Evolutionary conservation across 92 coral and sea anemone species (phyloP).

Genomic region (Zoanthus gigantus): DNA sequence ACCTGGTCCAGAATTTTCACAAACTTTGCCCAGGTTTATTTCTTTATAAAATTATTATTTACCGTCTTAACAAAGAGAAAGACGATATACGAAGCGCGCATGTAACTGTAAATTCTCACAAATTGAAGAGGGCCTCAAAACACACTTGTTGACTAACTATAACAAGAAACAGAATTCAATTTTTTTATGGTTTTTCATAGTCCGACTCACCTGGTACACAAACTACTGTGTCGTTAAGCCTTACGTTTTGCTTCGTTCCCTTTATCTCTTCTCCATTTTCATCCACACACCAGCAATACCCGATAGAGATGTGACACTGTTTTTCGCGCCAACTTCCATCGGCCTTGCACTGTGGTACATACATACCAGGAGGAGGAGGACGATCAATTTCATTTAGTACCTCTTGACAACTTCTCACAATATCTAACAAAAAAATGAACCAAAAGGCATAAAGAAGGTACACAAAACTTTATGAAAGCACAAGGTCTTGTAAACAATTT

Average conservation of each 20-base stretch:
- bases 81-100: no score
- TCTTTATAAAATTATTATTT: no score
- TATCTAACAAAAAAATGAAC: neutral
- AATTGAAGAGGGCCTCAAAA: no score
- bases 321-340: conserved; percentile 32
- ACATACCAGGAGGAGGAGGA: neutral
- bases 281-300: conserved; percentile 30
- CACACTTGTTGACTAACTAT: no score
- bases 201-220: conserved; percentile 8
- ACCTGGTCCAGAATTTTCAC: no score
- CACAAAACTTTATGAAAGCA: neutral
- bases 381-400: neutral
- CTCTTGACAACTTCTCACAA: conserved; percentile 1
- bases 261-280: conserved; percentile 9
- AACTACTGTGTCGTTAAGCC: neutral
- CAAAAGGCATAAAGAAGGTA: neutral
- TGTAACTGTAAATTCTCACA: no score
- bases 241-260: conserved; percentile 8
- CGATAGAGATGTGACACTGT: conserved; percentile 3
- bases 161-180: neutral
- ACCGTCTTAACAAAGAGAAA: no score
- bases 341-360: conserved; percentile 5
- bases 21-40: no score
- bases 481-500: no score
- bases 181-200: neutral